Percentiles rank a stretch among this genome's conserved stretches.
Evolutionary conservation across 2,113 vertebrate species (phyloP).

Genomic region (Paradoxurus hermaphroditus): DNA sequence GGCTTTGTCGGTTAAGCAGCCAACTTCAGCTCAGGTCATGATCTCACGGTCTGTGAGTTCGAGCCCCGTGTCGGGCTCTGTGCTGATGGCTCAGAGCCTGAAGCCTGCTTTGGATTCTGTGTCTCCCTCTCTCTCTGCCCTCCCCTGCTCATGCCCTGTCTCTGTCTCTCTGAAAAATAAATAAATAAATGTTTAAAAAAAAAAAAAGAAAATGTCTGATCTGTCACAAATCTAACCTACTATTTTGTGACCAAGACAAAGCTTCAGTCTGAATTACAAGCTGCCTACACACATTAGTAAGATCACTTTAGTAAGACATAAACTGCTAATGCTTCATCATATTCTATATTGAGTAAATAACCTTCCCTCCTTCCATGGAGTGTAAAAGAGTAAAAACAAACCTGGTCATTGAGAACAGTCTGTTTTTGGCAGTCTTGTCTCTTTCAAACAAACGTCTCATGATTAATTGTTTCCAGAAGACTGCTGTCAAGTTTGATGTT

Average conservation of each 20-base stretch:
- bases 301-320: conserved; percentile 45
- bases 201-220: too few relatives aligned
- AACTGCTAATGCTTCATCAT: not conserved
- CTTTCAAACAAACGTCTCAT: conserved; percentile 45
- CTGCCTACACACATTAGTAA: conserved; percentile 29
- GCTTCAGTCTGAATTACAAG: not conserved
- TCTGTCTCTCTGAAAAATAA: too few relatives aligned
- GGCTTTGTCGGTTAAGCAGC: too few relatives aligned
- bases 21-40: too few relatives aligned
- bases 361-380: conserved; percentile 37
- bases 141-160: too few relatives aligned
- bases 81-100: too few relatives aligned
- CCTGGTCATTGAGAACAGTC: conserved; percentile 9
- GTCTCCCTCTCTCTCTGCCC: too few relatives aligned
- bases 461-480: conserved; percentile 61
- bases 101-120: too few relatives aligned
- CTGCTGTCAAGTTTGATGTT: not conserved
- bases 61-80: too few relatives aligned
- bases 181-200: too few relatives aligned
- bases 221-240: not conserved
- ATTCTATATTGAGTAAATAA: conserved; percentile 44
- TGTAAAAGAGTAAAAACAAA: conserved; percentile 24
- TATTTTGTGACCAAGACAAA: not conserved
- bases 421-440: conserved; percentile 6
- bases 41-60: too few relatives aligned